Conservation (phyloP, 23 tunicate species). For the Corella eumyota region DNA sequence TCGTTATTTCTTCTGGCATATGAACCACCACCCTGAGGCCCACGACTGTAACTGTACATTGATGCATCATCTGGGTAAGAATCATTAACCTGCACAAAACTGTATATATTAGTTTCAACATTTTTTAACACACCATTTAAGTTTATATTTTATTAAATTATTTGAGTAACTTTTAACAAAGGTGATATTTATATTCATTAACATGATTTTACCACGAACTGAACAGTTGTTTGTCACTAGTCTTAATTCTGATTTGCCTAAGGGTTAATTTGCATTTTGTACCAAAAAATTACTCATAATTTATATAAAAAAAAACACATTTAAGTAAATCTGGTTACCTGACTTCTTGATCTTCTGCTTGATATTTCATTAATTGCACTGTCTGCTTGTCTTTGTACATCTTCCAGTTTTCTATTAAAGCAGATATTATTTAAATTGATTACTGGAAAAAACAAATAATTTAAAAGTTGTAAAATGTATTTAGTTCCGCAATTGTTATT, state of each 20-base stretch:
- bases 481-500: neutral
- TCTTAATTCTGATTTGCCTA: no score
- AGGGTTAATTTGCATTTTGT: no score
- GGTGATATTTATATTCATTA: neutral
- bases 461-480: neutral
- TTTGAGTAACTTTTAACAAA: neutral
- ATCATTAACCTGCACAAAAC: no score
- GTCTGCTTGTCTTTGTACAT: constrained; percentile 54
- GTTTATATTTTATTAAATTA: neutral
- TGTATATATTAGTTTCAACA: no score
- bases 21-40: constrained; percentile 40
- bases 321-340: constrained; percentile 1
- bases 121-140: no score
- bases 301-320: neutral
- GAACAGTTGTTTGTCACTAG: no score
- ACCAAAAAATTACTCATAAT: no score
- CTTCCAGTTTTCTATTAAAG: constrained; percentile 53
- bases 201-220: neutral
- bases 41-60: constrained; percentile 43
- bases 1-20: constrained; percentile 3
- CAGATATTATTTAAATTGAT: neutral
- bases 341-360: constrained; percentile 2
- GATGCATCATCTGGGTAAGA: constrained; percentile 42
- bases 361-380: constrained; percentile 17
- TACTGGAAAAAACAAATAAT: neutral